Evolutionary conservation across 2,888 invertebrate genomes (phyloP).

Genomic region (Plagiodera versicolora): DNA sequence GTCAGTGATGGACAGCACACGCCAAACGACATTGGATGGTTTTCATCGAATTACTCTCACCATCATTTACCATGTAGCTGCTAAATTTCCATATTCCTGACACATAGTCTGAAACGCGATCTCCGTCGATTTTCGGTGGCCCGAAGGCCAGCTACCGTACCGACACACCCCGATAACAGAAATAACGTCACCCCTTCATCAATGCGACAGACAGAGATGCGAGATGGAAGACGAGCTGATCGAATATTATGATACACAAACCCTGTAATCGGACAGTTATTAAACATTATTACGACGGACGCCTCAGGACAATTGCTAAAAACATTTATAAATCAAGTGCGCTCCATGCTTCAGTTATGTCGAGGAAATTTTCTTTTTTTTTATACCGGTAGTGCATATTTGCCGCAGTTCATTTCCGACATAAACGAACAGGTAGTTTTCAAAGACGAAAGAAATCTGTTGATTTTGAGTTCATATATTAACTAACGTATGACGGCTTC

Average conservation of each 20-base stretch:
- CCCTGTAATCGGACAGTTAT: conserved; percentile 49
- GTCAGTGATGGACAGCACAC: too few species aligned
- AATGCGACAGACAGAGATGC: conserved; percentile 36
- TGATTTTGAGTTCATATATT: too few species aligned
- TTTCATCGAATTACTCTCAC: too few species aligned
- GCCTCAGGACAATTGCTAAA: conserved; percentile 26
- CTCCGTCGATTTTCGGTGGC: conserved; percentile 27
- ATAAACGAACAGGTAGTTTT: too few species aligned
- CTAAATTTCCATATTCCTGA: background rate
- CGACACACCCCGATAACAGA: conserved; percentile 46
- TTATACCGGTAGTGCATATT: too few species aligned
- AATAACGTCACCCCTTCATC: conserved; percentile 30
- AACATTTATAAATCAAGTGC: conserved; percentile 25
- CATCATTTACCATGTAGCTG: background rate
- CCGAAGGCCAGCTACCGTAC: conserved; percentile 46
- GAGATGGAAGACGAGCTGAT: conserved; percentile 41
- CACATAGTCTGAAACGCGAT: background rate
- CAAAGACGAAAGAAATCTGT: too few species aligned
- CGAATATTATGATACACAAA: conserved; percentile 45
- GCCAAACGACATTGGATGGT: too few species aligned
- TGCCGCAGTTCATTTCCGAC: too few species aligned
- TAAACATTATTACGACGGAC: conserved; percentile 46
- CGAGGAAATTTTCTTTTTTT: too few species aligned
- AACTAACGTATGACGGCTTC: too few species aligned
- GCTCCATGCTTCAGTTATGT: too few species aligned